A percentile compares a stretch with the other conserved stretches of the same genome.
These are phyloP conservation scores for Pachliopta kotzebuea DNA, from an alignment of 2,888 invertebrate genomes.

Conservation along the genomic window DNA sequence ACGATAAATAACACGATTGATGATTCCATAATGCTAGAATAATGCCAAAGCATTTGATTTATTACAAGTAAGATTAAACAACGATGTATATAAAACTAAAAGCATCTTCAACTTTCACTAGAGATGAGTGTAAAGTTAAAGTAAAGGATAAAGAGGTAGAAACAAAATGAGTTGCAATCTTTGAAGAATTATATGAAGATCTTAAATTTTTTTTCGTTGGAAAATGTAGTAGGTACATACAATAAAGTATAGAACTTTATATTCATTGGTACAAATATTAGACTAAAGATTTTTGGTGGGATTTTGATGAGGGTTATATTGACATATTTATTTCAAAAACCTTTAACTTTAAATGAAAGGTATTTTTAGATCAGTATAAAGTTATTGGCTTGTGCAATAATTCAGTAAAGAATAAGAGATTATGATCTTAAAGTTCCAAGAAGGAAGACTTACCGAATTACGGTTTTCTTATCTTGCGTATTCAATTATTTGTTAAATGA, in stretches of 20 bases:
- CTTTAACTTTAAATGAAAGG: background rate
- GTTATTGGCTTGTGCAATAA: background rate
- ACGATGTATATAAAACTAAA: conserved; percentile 16
- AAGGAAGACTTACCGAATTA: background rate
- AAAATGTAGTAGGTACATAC: background rate
- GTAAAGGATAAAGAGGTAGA: conserved; percentile 14
- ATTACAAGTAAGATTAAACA: conserved; percentile 14
- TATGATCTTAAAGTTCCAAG: background rate
- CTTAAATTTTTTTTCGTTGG: conserved; percentile 15
- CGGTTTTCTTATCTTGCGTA: too few relatives aligned
- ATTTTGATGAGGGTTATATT: background rate
- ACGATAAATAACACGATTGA: conserved; percentile 9
- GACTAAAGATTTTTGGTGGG: background rate
- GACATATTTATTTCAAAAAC: background rate
- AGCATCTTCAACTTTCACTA: conserved; percentile 38
- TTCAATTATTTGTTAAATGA: too few relatives aligned
- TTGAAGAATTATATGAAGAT: conserved; percentile 11
- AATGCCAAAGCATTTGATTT: conserved; percentile 15
- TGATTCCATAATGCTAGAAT: background rate
- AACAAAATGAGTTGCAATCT: conserved; percentile 9
- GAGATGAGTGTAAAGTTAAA: conserved; percentile 32
- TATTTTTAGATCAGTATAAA: background rate
- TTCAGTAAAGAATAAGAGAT: background rate
- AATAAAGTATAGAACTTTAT: conserved; percentile 5
- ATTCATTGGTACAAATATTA: background rate